These are phyloP conservation scores for Lasioglossum calceatum DNA, from an alignment of 2,888 invertebrate genomes.

Conservation along the genomic window DNA sequence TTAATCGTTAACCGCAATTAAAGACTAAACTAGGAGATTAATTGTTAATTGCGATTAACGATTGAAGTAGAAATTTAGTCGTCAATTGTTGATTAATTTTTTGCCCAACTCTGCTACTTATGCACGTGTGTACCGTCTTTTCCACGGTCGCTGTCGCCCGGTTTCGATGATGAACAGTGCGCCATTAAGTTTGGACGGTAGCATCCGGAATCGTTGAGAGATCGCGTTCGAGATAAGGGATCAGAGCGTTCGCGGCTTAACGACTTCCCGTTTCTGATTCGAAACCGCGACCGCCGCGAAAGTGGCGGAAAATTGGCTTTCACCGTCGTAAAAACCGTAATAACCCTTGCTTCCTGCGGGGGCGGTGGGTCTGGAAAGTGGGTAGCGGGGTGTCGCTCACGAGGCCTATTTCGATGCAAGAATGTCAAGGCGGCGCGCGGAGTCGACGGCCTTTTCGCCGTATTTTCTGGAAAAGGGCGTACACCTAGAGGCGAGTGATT, in stretches of 20 bases:
- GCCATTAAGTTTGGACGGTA: slow-evolving; percentile 17
- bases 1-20: too few species aligned
- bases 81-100: too few species aligned
- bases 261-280: slow-evolving; percentile 45
- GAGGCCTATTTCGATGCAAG: slow-evolving; percentile 58
- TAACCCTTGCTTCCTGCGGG: slow-evolving; percentile 59
- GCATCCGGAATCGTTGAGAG: slow-evolving; percentile 16
- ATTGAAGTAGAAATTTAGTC: too few species aligned
- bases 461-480: slow-evolving; percentile 68
- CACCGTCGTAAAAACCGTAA: slow-evolving; percentile 60
- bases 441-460: slow-evolving; percentile 65
- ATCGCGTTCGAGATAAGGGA: slow-evolving; percentile 13
- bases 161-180: slow-evolving; percentile 11
- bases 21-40: too few species aligned
- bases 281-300: slow-evolving; percentile 26
- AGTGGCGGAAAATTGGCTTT: slow-evolving; percentile 64
- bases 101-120: too few species aligned
- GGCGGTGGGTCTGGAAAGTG: not conserved
- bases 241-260: slow-evolving; percentile 2
- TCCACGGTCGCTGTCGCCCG: not conserved
- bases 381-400: not conserved
- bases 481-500: slow-evolving; percentile 62
- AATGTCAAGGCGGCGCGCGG: slow-evolving; percentile 47
- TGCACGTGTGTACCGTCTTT: not conserved
- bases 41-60: too few species aligned